Evolutionary conservation across 2,797 vertebrate species (phyloP).

Genomic region (Limosa lapponica): DNA sequence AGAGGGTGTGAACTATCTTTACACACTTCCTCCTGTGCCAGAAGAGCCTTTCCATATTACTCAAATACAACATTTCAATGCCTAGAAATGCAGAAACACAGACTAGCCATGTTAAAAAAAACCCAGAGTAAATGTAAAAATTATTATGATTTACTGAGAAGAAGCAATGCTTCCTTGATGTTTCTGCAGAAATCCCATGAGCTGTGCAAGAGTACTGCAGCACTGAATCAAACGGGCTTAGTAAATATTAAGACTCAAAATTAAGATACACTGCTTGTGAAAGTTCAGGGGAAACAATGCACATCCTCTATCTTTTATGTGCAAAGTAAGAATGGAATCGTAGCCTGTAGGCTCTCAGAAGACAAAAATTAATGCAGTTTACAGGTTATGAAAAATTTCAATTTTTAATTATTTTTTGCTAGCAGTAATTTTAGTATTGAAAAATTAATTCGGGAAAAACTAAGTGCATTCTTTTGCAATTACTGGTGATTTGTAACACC

Average conservation of each 20-base stretch:
- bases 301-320: neutral
- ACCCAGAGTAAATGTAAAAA: neutral
- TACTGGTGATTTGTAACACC: neutral
- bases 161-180: neutral
- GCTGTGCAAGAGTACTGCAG: neutral
- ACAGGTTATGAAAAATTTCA: neutral
- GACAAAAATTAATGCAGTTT: neutral
- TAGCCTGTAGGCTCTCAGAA: neutral
- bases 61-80: neutral
- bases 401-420: neutral
- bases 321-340: neutral
- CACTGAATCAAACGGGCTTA: neutral
- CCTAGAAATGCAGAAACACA: neutral
- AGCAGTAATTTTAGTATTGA: neutral
- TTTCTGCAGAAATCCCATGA: neutral
- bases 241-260: neutral
- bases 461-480: neutral
- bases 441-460: neutral
- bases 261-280: neutral
- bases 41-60: neutral
- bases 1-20: neutral
- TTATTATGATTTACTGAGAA: neutral
- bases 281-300: neutral
- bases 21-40: neutral
- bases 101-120: neutral